Percentiles rank a stretch among this genome's conserved stretches.
These are phyloP conservation scores for Tromatobia lineatoria DNA, from an alignment of 2,888 invertebrate genomes.

Conservation along the genomic window DNA sequence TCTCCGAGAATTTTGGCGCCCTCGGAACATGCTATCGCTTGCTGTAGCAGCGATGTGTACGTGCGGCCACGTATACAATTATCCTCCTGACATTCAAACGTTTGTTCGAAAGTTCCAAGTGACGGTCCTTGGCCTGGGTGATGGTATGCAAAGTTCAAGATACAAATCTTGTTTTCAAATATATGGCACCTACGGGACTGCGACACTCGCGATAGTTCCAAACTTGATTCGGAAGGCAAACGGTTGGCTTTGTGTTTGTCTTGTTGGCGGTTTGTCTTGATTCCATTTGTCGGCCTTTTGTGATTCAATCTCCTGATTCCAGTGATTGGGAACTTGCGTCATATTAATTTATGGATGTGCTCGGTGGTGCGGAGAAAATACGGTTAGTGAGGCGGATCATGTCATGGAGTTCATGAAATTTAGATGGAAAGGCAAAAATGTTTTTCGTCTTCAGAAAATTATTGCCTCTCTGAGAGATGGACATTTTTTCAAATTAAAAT, in stretches of 20 bases:
- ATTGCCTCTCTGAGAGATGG: no score
- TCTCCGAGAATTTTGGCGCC: constrained; percentile 27
- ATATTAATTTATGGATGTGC: no score
- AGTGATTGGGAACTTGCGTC: background rate
- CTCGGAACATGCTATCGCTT: background rate
- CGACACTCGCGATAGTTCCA: background rate
- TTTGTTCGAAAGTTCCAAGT: constrained; percentile 8
- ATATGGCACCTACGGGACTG: background rate
- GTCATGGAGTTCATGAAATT: no score
- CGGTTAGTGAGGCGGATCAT: no score
- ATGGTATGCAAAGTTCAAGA: constrained; percentile 11
- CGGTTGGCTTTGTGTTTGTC: background rate
- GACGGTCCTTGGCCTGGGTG: background rate
- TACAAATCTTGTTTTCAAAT: constrained; percentile 14
- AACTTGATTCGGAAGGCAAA: constrained; percentile 4
- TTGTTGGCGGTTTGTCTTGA: background rate
- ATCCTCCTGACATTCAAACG: background rate
- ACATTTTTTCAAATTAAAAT: no score
- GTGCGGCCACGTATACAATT: constrained; percentile 13
- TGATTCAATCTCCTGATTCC: background rate
- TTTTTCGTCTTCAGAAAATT: no score
- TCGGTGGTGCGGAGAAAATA: no score
- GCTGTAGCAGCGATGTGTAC: background rate
- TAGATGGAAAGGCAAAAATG: no score
- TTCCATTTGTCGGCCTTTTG: background rate